Evolutionary conservation across 2,888 invertebrate species (phyloP).

Genomic region (Napeogenes sylphis): DNA sequence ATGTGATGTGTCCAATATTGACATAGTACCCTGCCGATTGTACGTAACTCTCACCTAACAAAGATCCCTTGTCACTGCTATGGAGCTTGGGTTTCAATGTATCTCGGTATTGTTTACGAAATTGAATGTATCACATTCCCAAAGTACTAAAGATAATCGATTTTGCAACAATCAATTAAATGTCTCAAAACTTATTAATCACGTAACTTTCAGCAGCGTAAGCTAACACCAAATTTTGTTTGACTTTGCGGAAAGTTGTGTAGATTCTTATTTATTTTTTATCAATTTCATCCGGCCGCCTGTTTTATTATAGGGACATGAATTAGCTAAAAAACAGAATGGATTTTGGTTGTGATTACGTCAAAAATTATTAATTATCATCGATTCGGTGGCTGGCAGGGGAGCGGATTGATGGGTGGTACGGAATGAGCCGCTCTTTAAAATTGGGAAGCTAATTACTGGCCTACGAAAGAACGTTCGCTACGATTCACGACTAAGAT

Average conservation of each 20-base stretch:
- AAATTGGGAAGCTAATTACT: constrained; percentile 74
- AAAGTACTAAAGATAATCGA: constrained; percentile 22
- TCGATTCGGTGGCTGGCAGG: constrained; percentile 74
- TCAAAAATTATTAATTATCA: constrained; percentile 86
- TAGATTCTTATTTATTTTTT: constrained; percentile 73
- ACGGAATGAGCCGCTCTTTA: constrained; percentile 60
- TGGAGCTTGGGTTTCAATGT: constrained; percentile 49
- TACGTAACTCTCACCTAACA: constrained; percentile 51
- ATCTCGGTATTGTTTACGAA: constrained; percentile 39
- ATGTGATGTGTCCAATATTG: constrained; percentile 67
- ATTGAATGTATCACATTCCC: constrained; percentile 6
- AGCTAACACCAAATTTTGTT: constrained; percentile 63
- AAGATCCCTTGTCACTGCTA: constrained; percentile 63
- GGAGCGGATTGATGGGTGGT: constrained; percentile 68
- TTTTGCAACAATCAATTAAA: constrained; percentile 27
- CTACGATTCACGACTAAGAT: constrained; percentile 49
- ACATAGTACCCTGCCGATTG: constrained; percentile 64
- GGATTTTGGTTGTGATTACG: constrained; percentile 82
- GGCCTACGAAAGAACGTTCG: constrained; percentile 46
- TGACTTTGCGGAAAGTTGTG: constrained; percentile 67
- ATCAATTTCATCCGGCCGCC: constrained; percentile 70
- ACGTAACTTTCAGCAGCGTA: constrained; percentile 48
- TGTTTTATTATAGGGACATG: constrained; percentile 80
- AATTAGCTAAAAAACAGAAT: constrained; percentile 82
- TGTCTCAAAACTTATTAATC: constrained; percentile 58